Evolutionary conservation across 2,113 vertebrate genomes (phyloP).

Genomic region (Hemichromis elongatus): DNA sequence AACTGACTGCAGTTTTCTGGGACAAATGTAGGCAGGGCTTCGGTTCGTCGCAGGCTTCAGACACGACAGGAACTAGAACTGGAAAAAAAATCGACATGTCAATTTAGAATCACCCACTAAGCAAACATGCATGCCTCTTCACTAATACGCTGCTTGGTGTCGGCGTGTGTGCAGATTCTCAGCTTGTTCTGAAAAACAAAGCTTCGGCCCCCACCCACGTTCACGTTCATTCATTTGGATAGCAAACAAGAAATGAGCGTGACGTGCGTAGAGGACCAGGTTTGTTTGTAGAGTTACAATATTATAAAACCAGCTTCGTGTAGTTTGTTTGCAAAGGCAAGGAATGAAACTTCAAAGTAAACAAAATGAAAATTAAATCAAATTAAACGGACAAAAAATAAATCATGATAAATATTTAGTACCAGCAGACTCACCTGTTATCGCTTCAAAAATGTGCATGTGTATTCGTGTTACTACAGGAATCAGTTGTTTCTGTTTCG

Average conservation of each 20-base stretch:
- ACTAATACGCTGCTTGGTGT: not conserved
- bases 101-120: not conserved
- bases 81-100: not conserved
- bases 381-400: not conserved
- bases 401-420: not conserved
- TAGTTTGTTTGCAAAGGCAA: not conserved
- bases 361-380: not conserved
- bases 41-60: not conserved
- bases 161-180: not conserved
- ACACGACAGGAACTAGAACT: not conserved
- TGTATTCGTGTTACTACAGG: not conserved
- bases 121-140: not conserved
- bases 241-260: no score
- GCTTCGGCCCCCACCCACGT: no score
- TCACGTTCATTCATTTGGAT: not conserved
- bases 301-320: not conserved
- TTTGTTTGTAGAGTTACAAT: not conserved
- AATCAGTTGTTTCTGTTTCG: no score
- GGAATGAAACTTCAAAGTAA: not conserved
- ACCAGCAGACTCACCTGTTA: not conserved
- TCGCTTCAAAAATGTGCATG: not conserved
- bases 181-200: not conserved
- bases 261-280: no score
- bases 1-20: not conserved
- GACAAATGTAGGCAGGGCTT: not conserved